Conservation (phyloP, 2,888 invertebrate genomes). For the Ferdinandea cuprea region DNA sequence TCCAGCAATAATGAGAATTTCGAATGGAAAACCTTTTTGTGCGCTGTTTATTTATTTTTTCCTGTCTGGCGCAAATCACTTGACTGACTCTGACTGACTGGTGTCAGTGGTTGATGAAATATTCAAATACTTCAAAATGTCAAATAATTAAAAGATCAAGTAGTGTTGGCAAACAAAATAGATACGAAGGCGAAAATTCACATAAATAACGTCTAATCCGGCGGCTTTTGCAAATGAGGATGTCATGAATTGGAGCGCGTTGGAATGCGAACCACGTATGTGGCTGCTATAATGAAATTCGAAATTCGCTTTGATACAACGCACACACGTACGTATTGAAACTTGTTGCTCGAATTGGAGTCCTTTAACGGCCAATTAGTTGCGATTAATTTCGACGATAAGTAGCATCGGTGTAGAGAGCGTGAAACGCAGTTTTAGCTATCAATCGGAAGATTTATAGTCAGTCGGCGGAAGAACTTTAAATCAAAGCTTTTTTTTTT, state of each 20-base stretch:
- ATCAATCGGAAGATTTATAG: slow-evolving; percentile 19
- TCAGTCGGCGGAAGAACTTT: background rate
- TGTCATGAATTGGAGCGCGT: background rate
- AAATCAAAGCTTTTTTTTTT: background rate
- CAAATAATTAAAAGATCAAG: slow-evolving; percentile 26
- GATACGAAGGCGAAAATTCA: slow-evolving; percentile 19
- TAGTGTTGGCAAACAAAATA: slow-evolving; percentile 6
- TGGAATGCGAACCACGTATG: slow-evolving; percentile 47
- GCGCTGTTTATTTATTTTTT: too few relatives aligned
- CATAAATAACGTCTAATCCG: slow-evolving; percentile 32
- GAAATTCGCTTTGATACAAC: slow-evolving; percentile 46
- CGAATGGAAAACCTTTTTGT: slow-evolving; percentile 17
- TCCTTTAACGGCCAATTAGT: slow-evolving; percentile 54
- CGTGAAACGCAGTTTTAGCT: slow-evolving; percentile 25
- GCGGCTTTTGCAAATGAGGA: slow-evolving; percentile 24
- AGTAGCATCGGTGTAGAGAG: slow-evolving; percentile 27
- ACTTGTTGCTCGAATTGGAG: slow-evolving; percentile 64
- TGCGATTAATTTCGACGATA: slow-evolving; percentile 54
- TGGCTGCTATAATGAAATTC: slow-evolving; percentile 19
- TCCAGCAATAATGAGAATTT: background rate
- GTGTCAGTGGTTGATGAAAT: background rate
- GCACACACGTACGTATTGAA: background rate
- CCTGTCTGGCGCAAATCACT: background rate
- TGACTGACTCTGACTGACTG: too few relatives aligned
- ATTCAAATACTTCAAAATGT: slow-evolving; percentile 11